Percentiles rank a stretch among this genome's conserved stretches.
phyloP scores from a whole-genome alignment of 2,113 vertebrate species.

The Trogon melanurus region DNA sequence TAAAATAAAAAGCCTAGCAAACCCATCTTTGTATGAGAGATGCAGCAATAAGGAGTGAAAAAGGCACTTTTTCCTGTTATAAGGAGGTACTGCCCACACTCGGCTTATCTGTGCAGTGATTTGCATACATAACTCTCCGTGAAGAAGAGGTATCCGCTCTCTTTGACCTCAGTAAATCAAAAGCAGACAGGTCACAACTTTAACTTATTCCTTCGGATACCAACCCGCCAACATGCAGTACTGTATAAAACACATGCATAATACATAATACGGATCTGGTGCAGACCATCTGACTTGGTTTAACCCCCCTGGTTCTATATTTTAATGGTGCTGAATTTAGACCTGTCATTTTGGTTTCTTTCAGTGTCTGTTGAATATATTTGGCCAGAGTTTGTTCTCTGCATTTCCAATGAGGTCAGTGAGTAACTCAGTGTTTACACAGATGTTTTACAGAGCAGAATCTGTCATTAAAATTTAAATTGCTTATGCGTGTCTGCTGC shows the following conservation, averaged over 20 bases:
- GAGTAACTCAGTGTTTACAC: conserved; percentile 45
- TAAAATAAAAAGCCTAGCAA: background rate
- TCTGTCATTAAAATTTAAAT: background rate
- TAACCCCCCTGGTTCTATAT: conserved; percentile 33
- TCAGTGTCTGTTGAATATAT: background rate
- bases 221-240: background rate
- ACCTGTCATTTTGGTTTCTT: background rate
- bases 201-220: conserved; percentile 53
- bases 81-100: conserved; percentile 7
- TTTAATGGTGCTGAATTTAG: conserved; percentile 31
- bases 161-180: conserved; percentile 60
- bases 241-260: conserved; percentile 29
- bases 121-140: conserved; percentile 51
- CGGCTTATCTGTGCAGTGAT: conserved; percentile 43
- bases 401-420: conserved; percentile 46
- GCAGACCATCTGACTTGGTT: conserved; percentile 53
- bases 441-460: conserved; percentile 26
- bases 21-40: background rate
- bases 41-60: background rate
- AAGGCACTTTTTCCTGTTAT: background rate
- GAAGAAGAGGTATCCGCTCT: conserved; percentile 62
- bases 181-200: conserved; percentile 60
- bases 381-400: conserved; percentile 18
- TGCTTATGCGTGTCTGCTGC: background rate
- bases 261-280: conserved; percentile 21